Percentiles rank a stretch among this genome's conserved stretches.
These are phyloP conservation scores for Halcyon smyrnensis DNA, from an alignment of 2,797 vertebrate genomes.

Conservation along the genomic window DNA sequence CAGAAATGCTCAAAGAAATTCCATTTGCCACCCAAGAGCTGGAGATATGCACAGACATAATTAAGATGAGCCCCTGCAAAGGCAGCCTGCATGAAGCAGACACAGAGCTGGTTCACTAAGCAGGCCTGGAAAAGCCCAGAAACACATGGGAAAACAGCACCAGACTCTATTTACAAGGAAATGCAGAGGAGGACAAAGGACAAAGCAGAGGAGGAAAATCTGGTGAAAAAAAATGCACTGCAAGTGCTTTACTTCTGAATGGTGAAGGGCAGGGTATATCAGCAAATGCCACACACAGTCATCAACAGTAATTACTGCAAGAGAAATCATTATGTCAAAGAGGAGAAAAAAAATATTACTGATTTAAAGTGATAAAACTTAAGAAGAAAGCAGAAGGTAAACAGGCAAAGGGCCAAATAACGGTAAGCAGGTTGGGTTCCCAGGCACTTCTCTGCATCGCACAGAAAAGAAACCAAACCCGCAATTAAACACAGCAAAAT, in stretches of 20 bases:
- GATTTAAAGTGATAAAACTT: neutral
- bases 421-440: neutral
- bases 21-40: neutral
- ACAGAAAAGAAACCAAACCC: neutral
- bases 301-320: neutral
- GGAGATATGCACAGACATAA: neutral
- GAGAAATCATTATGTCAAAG: neutral
- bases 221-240: neutral
- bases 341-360: accelerated
- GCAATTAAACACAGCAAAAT: conserved; percentile 32
- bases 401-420: accelerated
- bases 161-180: conserved; percentile 56
- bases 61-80: neutral
- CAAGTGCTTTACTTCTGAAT: neutral
- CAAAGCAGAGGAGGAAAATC: conserved; percentile 65
- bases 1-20: neutral
- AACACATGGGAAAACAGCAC: conserved; percentile 28
- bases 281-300: neutral
- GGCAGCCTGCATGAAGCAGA: neutral
- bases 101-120: neutral
- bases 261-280: neutral
- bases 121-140: neutral
- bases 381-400: neutral
- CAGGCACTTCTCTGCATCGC: neutral
- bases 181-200: conserved; percentile 61